Evolutionary conservation across 1,140 invertebrate species (phyloP), one percentile per base, ranked within the genome.

Genomic region (Aphidius gifuensis): DNA sequence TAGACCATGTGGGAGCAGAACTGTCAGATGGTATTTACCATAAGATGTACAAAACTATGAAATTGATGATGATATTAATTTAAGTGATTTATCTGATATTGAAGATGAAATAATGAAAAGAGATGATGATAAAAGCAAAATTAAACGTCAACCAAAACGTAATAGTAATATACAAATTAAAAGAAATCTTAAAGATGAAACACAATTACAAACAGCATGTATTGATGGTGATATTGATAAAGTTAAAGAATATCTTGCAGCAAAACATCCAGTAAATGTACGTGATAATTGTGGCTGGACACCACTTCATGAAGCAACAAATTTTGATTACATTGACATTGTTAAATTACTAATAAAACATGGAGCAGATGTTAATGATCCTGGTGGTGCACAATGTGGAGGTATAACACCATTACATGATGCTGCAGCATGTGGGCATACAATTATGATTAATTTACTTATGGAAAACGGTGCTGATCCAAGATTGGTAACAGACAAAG

Each of bases 291-390:
- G 87, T 21, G 96, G 96, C 0, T 99, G 95, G 93, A 81, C 92
- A n/a, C 95, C 96, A 0, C 79, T 99, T 7, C 96, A 98, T 73
- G 95, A 98, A 80, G 96, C 94, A 0, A 88, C 89, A 58, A 96
- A 96, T 78, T 86, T 92, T 74, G 94, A 93, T 1, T 85, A 86
- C 74, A 72, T 86, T 0, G 91, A 94, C 21, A 86, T 97, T 32
- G 93, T 90, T 0, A 80, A 89, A 66, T 78, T 89, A 48, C 77
- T 99, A 2, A 76, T 98, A 5, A 85, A 93, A 56, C 80, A 89
- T 51, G 93, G 92, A 1, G 95, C 95, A 1, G 80, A 86, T 48
- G 85, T 98, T 0, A 94, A 97, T 73, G 93, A 97, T 76, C 81
- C 90, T 47, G 94, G 94, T 0, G 93, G 93, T 1, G 77, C 83